Conservation (phyloP, 2,797 vertebrate species). For the Siniperca obscura region DNA sequence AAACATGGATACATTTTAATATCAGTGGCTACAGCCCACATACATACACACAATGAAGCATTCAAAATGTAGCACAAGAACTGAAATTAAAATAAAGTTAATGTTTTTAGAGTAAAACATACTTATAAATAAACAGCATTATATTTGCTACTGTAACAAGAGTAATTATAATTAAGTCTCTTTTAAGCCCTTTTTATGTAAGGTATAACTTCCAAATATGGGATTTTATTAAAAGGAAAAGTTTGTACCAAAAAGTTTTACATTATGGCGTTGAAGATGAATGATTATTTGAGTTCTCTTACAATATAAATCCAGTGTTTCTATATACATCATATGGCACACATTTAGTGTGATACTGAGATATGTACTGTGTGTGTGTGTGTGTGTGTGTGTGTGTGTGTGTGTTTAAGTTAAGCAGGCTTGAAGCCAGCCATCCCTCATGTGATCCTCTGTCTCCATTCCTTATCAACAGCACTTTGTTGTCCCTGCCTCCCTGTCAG, state of each 20-base stretch:
- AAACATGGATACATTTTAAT: neutral
- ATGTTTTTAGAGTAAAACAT: neutral
- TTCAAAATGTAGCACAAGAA: neutral
- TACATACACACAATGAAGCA: neutral
- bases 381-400: slow-evolving; percentile 6
- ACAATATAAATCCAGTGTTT: slow-evolving; percentile 27
- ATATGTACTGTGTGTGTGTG: neutral
- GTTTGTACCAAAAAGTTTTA: slow-evolving; percentile 4
- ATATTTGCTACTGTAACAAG: neutral
- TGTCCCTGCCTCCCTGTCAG: slow-evolving; percentile 74
- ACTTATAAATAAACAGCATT: neutral
- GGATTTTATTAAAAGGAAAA: slow-evolving; percentile 5
- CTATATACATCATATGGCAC: slow-evolving; percentile 16
- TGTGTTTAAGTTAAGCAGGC: slow-evolving; percentile 45
- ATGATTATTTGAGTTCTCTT: slow-evolving; percentile 11
- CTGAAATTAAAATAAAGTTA: neutral
- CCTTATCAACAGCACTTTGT: slow-evolving; percentile 83
- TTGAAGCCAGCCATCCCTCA: slow-evolving; percentile 58
- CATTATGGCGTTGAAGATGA: slow-evolving; percentile 16
- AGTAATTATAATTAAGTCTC: neutral
- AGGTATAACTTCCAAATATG: slow-evolving; percentile 22
- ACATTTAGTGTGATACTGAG: neutral
- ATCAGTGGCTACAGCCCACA: neutral
- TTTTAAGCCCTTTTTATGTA: slow-evolving; percentile 4
- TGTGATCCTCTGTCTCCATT: slow-evolving; percentile 75